phyloP scores from a whole-genome alignment of 30 jellyfish, hydroid and myxozoan species.

The Hydractinia symbiolongicarpus region DNA sequence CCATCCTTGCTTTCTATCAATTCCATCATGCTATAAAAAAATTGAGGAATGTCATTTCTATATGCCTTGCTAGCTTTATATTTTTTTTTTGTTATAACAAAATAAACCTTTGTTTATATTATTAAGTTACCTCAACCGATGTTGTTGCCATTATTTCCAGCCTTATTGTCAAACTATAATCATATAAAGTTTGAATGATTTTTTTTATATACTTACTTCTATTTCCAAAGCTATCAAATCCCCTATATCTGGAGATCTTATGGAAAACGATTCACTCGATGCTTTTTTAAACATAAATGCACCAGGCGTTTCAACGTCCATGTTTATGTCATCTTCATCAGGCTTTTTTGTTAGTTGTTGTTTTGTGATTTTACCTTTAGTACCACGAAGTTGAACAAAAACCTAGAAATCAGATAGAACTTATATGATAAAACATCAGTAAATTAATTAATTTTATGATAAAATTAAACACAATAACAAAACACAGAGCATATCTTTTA shows the following conservation, averaged over 20 bases:
- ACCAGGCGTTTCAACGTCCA: conserved; percentile 28
- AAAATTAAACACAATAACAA: not conserved
- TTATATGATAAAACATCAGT: not conserved
- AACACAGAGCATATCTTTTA: too few relatives aligned
- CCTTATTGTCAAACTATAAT: too few relatives aligned
- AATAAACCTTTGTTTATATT: too few relatives aligned
- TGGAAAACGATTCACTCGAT: conserved; percentile 56
- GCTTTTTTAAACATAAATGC: conserved; percentile 65
- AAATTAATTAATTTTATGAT: not conserved
- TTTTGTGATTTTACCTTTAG: conserved; percentile 59
- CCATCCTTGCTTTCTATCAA: conserved; percentile 90
- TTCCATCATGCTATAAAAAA: conserved; percentile 82
- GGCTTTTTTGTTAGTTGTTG: conserved; percentile 52
- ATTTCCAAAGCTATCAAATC: conserved; percentile 76
- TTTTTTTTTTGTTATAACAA: too few relatives aligned
- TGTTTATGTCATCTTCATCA: conserved; percentile 45
- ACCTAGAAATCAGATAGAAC: conserved; percentile 44
- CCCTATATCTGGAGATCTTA: conserved; percentile 63
- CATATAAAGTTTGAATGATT: too few relatives aligned
- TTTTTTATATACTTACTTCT: conserved; percentile 44
- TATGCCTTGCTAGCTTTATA: not conserved
- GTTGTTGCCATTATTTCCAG: too few relatives aligned
- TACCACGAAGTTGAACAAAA: conserved; percentile 67
- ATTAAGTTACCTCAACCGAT: too few relatives aligned
- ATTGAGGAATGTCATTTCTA: not conserved